These are phyloP conservation scores for Spinus olivaceus DNA, from an alignment of 2,797 vertebrate genomes.

Conservation along the genomic window DNA sequence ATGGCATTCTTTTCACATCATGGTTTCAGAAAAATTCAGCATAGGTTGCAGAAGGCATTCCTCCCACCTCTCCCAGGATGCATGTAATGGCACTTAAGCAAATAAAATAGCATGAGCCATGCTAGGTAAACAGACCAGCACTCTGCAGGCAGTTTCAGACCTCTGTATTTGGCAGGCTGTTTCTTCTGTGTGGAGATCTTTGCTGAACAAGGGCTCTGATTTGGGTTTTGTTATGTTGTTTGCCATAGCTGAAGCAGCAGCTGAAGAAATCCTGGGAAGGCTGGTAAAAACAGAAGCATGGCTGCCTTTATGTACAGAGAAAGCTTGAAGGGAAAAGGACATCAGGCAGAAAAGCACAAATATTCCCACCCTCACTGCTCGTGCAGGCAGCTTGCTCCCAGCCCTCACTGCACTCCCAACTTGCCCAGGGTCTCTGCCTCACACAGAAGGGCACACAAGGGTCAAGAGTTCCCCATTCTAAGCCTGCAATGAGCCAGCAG, in stretches of 20 bases:
- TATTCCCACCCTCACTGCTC: not conserved
- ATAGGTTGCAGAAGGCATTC: not conserved
- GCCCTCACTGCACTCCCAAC: accelerated
- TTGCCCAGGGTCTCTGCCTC: not conserved
- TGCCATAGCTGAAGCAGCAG: not conserved
- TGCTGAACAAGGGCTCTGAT: not conserved
- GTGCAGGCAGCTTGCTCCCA: not conserved
- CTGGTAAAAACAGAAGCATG: not conserved
- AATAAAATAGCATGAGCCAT: conserved; percentile 7
- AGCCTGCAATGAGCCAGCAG: not conserved
- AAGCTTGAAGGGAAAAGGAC: not conserved
- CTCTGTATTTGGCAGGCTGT: not conserved
- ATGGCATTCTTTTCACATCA: not conserved
- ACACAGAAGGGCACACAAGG: accelerated
- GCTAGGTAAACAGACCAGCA: not conserved
- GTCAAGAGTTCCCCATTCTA: not conserved
- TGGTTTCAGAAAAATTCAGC: not conserved
- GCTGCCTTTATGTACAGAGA: not conserved
- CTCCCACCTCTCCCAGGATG: not conserved
- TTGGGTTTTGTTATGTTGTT: not conserved
- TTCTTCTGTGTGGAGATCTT: not conserved
- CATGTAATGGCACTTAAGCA: conserved; percentile 16
- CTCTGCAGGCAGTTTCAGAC: not conserved
- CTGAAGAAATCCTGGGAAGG: not conserved
- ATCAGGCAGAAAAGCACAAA: not conserved